These are phyloP conservation scores for Cotesia congregata DNA, from an alignment of 2,888 invertebrate genomes.

Conservation along the genomic window DNA sequence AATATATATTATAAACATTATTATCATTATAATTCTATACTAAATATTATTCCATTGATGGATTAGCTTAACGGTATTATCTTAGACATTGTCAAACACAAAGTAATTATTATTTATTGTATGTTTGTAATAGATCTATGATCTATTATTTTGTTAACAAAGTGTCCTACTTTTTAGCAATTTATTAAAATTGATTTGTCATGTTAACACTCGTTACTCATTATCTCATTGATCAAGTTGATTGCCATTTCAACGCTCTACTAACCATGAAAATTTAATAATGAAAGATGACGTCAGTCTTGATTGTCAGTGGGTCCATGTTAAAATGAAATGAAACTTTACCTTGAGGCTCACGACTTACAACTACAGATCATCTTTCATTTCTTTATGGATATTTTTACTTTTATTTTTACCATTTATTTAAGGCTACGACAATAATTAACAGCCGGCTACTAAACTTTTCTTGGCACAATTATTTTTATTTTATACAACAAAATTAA, in stretches of 20 bases:
- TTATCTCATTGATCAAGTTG: constrained; percentile 25
- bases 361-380: not conserved
- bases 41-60: too few species aligned
- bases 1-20: too few species aligned
- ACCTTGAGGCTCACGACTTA: not conserved
- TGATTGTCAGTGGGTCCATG: not conserved
- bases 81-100: not conserved
- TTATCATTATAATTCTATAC: too few species aligned
- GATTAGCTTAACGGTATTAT: not conserved
- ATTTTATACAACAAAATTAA: too few species aligned
- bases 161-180: not conserved
- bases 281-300: constrained; percentile 25
- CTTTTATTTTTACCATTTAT: not conserved
- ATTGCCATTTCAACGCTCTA: constrained; percentile 23
- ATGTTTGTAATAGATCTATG: not conserved
- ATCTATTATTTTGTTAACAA: not conserved
- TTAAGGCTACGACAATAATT: not conserved
- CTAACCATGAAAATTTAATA: constrained; percentile 32
- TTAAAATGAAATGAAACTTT: not conserved
- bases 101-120: not conserved
- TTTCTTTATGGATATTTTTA: not conserved
- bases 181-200: not conserved
- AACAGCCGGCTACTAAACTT: too few species aligned
- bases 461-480: too few species aligned
- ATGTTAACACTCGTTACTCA: not conserved